These are phyloP conservation scores for Micromys minutus DNA, from an alignment of 2,113 vertebrate species.

Conservation along the genomic window DNA sequence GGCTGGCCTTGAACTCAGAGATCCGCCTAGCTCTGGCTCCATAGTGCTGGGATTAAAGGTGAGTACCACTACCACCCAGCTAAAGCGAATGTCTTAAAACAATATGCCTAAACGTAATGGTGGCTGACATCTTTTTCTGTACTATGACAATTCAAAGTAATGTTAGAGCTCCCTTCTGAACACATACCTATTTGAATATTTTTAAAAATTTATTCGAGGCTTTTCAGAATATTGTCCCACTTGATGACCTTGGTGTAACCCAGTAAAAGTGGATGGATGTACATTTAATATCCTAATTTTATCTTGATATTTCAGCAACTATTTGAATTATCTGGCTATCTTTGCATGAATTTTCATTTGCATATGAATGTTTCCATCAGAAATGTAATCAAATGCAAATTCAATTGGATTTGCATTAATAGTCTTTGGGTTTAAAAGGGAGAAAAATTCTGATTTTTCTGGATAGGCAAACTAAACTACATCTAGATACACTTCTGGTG, in stretches of 20 bases:
- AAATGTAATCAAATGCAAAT: constrained; percentile 84
- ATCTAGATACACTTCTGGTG: constrained; percentile 65
- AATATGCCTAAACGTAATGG: constrained; percentile 8
- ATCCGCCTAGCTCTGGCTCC: neutral
- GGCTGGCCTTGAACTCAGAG: neutral
- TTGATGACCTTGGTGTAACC: constrained; percentile 68
- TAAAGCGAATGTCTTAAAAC: constrained; percentile 36
- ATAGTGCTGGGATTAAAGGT: neutral
- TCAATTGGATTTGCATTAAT: constrained; percentile 80
- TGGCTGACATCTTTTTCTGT: constrained; percentile 29
- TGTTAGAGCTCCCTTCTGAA: neutral
- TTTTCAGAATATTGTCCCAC: constrained; percentile 42
- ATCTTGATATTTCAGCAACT: constrained; percentile 80
- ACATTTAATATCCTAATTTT: constrained; percentile 78
- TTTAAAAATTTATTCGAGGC: constrained; percentile 38
- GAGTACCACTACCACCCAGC: neutral
- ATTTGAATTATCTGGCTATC: constrained; percentile 81
- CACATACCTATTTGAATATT: constrained; percentile 13
- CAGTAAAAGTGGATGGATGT: constrained; percentile 67
- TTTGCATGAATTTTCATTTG: constrained; percentile 81
- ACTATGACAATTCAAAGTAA: neutral
- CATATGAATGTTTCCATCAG: constrained; percentile 82
- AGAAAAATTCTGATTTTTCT: constrained; percentile 79
- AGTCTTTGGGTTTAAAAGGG: constrained; percentile 76
- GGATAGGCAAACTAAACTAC: constrained; percentile 76